phyloP scores from a whole-genome alignment of 1,140 invertebrate species.

The Aphaenogaster rudis region DNA sequence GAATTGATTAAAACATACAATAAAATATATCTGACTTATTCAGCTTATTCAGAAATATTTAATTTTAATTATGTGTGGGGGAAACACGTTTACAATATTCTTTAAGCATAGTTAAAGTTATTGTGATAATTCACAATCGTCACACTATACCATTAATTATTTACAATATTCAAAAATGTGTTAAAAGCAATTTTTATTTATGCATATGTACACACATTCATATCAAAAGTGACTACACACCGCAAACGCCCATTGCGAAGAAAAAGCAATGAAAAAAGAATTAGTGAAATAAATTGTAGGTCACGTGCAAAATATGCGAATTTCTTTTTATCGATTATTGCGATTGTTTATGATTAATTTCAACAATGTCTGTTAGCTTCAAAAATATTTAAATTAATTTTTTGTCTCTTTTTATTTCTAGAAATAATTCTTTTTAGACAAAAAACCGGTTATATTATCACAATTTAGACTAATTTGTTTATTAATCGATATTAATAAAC shows the following conservation, averaged over 20 bases:
- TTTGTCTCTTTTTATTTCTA: neutral
- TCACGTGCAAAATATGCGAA: conserved; percentile 4
- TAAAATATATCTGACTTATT: neutral
- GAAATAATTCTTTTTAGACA: conserved; percentile 3
- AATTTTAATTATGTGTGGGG: neutral
- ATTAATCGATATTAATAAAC: neutral
- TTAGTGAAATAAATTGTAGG: neutral
- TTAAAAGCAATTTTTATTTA: neutral
- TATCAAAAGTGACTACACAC: neutral
- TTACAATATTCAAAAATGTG: neutral
- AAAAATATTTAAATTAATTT: neutral
- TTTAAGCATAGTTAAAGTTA: neutral
- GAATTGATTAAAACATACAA: neutral
- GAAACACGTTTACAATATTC: neutral
- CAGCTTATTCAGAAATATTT: neutral
- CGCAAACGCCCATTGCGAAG: neutral
- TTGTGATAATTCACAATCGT: neutral
- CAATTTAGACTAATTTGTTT: neutral
- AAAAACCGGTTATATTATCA: neutral
- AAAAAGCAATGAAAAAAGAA: conserved; percentile 9
- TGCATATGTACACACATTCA: conserved; percentile 28
- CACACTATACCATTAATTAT: neutral
- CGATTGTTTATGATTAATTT: neutral
- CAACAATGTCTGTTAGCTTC: neutral
- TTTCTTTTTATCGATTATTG: neutral